Percentiles rank a stretch among this genome's conserved stretches.
Conservation (phyloP, 1,140 invertebrate species). For the Halesus radiatus region DNA sequence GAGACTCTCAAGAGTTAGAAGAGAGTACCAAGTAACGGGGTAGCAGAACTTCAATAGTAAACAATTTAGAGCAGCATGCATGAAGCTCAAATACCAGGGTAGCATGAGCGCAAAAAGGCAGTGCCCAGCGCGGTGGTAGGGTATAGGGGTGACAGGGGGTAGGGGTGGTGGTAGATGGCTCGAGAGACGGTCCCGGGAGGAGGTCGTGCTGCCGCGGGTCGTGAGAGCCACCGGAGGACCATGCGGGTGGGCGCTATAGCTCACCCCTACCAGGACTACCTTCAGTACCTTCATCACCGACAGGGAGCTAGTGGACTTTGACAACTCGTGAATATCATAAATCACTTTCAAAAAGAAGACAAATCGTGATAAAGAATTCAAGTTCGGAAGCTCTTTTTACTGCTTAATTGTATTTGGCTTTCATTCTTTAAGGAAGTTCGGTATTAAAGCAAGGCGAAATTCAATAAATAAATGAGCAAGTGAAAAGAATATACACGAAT, state of each 20-base stretch:
- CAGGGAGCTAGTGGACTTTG: conserved; percentile 1
- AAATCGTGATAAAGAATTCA: too few relatives aligned
- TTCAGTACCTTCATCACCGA: neutral
- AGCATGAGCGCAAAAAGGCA: neutral
- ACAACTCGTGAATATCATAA: neutral
- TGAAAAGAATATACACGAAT: too few relatives aligned
- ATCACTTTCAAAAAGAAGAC: too few relatives aligned
- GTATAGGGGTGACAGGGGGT: neutral
- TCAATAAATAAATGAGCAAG: too few relatives aligned
- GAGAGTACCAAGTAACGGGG: too few relatives aligned
- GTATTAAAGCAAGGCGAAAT: too few relatives aligned
- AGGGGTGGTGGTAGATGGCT: neutral
- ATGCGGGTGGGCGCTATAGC: conserved; percentile 51
- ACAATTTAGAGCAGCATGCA: too few relatives aligned
- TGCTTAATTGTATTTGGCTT: too few relatives aligned
- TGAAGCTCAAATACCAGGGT: neutral
- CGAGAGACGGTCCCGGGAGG: conserved; percentile 12
- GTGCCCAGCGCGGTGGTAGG: neutral
- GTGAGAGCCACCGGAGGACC: conserved; percentile 52
- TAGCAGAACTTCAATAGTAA: too few relatives aligned
- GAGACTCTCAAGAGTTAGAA: too few relatives aligned
- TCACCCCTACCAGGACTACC: conserved; percentile 8
- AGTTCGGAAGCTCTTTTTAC: too few relatives aligned
- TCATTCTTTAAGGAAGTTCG: too few relatives aligned
- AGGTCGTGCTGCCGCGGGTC: conserved; percentile 52